A percentile compares a stretch with the other conserved stretches of the same genome.
Conservation (phyloP, 1,140 invertebrate genomes). For the Battus philenor region DNA sequence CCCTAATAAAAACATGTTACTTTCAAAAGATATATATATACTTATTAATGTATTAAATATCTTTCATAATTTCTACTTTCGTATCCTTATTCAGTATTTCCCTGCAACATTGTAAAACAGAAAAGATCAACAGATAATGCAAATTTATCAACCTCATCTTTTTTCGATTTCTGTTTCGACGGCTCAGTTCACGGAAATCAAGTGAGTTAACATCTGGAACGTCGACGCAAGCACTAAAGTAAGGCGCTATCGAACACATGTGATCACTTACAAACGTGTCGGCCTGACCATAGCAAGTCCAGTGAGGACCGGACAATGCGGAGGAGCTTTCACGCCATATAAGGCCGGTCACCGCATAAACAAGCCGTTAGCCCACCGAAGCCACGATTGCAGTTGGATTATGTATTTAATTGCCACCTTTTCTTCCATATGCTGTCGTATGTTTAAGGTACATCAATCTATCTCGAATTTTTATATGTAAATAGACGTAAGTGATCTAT, state of each 20-base stretch:
- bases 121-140: too few species aligned
- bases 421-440: slow-evolving; percentile 35
- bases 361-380: slow-evolving; percentile 51
- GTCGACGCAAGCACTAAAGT: too few species aligned
- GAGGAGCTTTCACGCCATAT: slow-evolving; percentile 68
- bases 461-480: too few species aligned
- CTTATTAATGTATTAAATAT: too few species aligned
- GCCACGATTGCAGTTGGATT: slow-evolving; percentile 51
- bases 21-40: too few species aligned
- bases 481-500: too few species aligned
- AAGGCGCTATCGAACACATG: slow-evolving; percentile 24
- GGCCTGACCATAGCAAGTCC: slow-evolving; percentile 25
- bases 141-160: slow-evolving; percentile 1
- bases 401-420: slow-evolving; percentile 62
- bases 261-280: slow-evolving; percentile 26
- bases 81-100: too few species aligned
- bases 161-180: not conserved
- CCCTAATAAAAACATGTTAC: too few species aligned
- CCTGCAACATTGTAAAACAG: too few species aligned
- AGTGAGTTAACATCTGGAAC: slow-evolving; percentile 23
- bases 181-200: slow-evolving; percentile 9
- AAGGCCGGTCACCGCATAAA: slow-evolving; percentile 52
- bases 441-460: too few species aligned
- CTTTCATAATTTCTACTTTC: too few species aligned
- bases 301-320: slow-evolving; percentile 50